phyloP scores from a whole-genome alignment of 1,140 invertebrate genomes.

The Neodiprion pinetum region DNA sequence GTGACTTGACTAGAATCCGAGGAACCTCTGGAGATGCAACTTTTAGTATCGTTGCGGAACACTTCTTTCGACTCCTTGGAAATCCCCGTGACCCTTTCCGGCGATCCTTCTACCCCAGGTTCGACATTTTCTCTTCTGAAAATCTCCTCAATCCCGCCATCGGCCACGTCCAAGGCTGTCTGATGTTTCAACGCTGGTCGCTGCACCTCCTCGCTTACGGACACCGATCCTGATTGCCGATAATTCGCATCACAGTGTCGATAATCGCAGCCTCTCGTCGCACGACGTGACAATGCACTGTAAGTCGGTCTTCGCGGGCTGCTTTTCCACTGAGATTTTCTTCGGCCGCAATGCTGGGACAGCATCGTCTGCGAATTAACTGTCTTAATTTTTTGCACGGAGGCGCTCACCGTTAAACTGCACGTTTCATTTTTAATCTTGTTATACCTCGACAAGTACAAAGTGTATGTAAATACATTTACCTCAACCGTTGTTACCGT shows the following conservation, averaged over 20 bases:
- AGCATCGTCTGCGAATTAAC: slow-evolving; percentile 51
- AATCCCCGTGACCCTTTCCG: neutral
- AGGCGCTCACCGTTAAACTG: neutral
- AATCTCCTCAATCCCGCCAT: neutral
- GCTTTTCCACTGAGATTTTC: slow-evolving; percentile 35
- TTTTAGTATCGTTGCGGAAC: slow-evolving; percentile 9
- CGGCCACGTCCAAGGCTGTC: neutral
- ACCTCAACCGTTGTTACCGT: too few relatives aligned
- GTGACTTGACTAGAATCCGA: slow-evolving; percentile 56
- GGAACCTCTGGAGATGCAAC: slow-evolving; percentile 39
- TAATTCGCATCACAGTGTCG: slow-evolving; percentile 26
- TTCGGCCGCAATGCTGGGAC: slow-evolving; percentile 53
- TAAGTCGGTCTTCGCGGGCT: slow-evolving; percentile 43
- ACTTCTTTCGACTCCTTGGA: neutral
- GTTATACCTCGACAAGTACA: neutral
- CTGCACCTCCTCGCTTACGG: slow-evolving; percentile 48
- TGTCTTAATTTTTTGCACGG: neutral
- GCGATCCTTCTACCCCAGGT: neutral
- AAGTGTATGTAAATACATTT: too few relatives aligned
- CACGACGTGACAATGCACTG: slow-evolving; percentile 47
- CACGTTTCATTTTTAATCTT: neutral
- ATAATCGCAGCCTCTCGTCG: slow-evolving; percentile 33
- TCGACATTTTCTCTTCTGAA: neutral
- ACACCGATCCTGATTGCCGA: slow-evolving; percentile 43
- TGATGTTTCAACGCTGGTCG: slow-evolving; percentile 27